phyloP scores from a whole-genome alignment of 2,113 vertebrate genomes.

The Onychostoma macrolepis region DNA sequence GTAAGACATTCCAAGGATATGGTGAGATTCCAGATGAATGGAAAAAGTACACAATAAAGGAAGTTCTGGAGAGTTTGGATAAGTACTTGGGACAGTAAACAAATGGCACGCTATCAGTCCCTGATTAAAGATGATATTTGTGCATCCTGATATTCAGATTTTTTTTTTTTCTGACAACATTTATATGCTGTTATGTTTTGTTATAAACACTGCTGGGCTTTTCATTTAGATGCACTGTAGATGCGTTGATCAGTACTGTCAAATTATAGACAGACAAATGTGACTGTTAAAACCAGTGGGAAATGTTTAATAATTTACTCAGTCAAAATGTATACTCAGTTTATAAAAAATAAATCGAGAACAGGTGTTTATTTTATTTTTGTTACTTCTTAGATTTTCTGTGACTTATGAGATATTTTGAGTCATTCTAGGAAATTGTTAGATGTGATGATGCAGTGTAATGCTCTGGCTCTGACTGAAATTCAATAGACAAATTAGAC shows the following conservation, averaged over 20 bases:
- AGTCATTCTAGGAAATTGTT: background rate
- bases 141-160: too few relatives aligned
- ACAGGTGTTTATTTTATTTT: background rate
- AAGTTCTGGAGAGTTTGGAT: background rate
- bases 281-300: background rate
- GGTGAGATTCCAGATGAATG: background rate
- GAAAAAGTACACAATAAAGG: background rate
- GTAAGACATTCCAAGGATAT: background rate
- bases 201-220: background rate
- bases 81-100: background rate
- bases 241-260: background rate
- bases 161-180: background rate
- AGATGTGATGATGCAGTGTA: background rate
- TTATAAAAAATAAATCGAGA: background rate
- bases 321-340: background rate
- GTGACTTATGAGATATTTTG: background rate
- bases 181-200: too few relatives aligned
- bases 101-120: too few relatives aligned
- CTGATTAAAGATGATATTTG: background rate
- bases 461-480: background rate
- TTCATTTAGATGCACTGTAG: background rate
- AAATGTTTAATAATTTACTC: background rate
- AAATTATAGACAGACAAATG: background rate
- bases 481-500: background rate
- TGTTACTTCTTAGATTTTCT: background rate